phyloP scores from a whole-genome alignment of 1,140 invertebrate species.

The Arctopsyche grandis region DNA sequence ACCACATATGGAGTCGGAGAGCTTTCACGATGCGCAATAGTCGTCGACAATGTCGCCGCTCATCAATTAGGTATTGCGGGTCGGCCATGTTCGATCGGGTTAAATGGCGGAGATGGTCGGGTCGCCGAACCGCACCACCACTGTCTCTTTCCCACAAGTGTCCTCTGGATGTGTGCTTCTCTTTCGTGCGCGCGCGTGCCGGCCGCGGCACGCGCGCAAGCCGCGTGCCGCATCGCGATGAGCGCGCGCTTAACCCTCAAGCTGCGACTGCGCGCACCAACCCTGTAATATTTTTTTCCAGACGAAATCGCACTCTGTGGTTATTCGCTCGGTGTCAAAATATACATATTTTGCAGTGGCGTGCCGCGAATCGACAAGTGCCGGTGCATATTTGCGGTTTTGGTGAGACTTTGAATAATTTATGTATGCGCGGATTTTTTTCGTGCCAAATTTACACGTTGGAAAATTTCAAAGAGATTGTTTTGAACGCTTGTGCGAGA shows the following conservation, averaged over 20 bases:
- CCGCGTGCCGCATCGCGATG: slow-evolving; percentile 6
- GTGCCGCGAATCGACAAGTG: background rate
- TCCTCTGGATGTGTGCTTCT: background rate
- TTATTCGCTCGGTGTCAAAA: no score
- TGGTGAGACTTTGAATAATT: background rate
- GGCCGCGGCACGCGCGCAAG: background rate
- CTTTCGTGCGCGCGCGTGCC: slow-evolving; percentile 6
- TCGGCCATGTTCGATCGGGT: slow-evolving; percentile 11
- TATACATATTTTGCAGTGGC: background rate
- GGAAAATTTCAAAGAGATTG: no score
- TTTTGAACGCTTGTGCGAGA: no score
- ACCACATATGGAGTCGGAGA: no score
- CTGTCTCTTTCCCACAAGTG: background rate
- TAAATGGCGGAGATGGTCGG: slow-evolving; percentile 6
- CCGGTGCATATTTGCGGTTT: background rate
- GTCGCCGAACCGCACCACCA: background rate
- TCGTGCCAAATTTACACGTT: no score
- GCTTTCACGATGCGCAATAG: background rate
- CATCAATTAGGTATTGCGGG: background rate
- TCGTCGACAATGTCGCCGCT: background rate
- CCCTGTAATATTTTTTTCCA: background rate
- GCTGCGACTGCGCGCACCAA: background rate
- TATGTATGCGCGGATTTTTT: background rate
- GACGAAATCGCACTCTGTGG: no score
- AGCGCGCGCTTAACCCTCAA: background rate